Conservation (phyloP, 2,888 invertebrate species). For the Trichopria drosophilae region DNA sequence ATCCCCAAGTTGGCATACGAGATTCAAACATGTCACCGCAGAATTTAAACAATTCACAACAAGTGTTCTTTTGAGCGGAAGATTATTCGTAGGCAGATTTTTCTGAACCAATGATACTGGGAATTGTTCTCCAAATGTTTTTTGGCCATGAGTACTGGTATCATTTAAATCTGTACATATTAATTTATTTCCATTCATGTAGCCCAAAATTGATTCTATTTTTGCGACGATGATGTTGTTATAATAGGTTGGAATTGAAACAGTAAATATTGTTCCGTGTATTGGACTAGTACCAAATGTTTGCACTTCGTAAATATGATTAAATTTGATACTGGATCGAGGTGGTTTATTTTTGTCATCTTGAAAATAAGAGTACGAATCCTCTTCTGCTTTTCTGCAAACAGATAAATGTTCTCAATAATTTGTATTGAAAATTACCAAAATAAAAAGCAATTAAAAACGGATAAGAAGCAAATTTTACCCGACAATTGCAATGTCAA, state of each 20-base stretch:
- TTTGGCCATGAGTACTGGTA: no score
- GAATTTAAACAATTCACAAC: no score
- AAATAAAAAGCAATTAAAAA: no score
- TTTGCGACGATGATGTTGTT: conserved; percentile 36
- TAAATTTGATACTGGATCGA: conserved; percentile 46
- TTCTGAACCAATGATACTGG: no score
- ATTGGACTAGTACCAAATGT: conserved; percentile 58
- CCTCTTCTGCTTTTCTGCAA: conserved; percentile 21
- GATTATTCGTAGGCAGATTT: no score
- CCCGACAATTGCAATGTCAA: conserved; percentile 40
- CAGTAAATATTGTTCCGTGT: conserved; percentile 47
- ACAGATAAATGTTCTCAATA: conserved; percentile 53
- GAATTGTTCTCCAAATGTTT: no score
- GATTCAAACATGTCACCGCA: no score
- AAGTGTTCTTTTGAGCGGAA: no score
- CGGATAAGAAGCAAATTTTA: no score
- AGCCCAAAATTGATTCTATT: conserved; percentile 36
- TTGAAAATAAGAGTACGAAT: conserved; percentile 50
- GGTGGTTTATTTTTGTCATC: conserved; percentile 39
- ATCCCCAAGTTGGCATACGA: not conserved
- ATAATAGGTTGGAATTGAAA: conserved; percentile 50
- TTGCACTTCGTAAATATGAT: conserved; percentile 47
- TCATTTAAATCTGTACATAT: no score
- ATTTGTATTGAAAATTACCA: no score
- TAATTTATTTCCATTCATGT: conserved; percentile 39